Evolutionary conservation across 2,888 invertebrate species (phyloP), one percentile per base, ranked within the genome.

Genomic region (Conistra vaccinii): DNA sequence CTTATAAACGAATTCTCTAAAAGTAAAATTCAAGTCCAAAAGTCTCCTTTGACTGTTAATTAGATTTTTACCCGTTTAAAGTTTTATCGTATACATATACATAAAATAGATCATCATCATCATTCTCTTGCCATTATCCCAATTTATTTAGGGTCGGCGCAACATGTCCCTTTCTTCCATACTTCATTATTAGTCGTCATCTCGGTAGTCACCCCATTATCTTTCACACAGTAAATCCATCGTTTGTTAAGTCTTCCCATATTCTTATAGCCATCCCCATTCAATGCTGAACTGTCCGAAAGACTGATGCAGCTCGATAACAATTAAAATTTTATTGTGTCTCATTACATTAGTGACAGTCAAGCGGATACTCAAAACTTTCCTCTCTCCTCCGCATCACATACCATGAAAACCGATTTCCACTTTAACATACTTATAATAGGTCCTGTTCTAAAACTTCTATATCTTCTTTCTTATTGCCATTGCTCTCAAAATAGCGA

Each of bases 401-500:
- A 7, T 57, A 57, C 14, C 26, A 26, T 26, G 26, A 55, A 17
- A 57, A 57, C 1, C 17, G 29, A 57, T 57, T 17, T 57, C 29
- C 29, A 55, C 26, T 12, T 53, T 4, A 10, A n/a, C 3, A n/a
- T 53, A 53, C 53, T n/a, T n/a, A n/a, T 14, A 26, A 55, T 26
- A 29, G 1, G 0, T 17, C 17, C 57, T 9, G 29, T 32, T 10
- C 10, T 42, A 14, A 6, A 39, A 45, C 70, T 70, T 76, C 67
- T 70, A 48, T n/a, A 9, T 45, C 4, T n/a, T 20, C n/a, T 26
- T 20, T 9, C 3, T 55, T 67, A 1, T n/a, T 55, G 58, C 7
- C 35, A 42, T 66, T 48, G 5, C 57, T 55, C 66, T 42, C 23
- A 42, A 48, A 71, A 80, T 69, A 67, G 61, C 29, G 45, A 53